These are phyloP conservation scores for Orchestia grillus DNA, from an alignment of 1,140 invertebrate species.

Conservation along the genomic window DNA sequence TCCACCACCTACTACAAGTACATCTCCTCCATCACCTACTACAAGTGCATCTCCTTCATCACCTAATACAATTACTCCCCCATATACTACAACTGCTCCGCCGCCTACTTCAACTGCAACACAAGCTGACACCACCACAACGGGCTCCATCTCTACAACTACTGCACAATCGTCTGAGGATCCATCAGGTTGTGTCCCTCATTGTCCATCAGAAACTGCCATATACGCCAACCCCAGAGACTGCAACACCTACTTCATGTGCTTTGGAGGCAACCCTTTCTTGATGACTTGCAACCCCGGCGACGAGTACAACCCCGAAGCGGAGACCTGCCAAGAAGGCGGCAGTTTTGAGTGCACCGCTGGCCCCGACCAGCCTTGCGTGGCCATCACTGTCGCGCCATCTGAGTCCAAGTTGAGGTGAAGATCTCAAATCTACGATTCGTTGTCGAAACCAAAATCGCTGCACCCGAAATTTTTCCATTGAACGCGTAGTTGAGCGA, in stretches of 20 bases:
- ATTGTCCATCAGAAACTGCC: conserved; percentile 21
- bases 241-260: conserved; percentile 54
- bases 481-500: not conserved
- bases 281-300: conserved; percentile 44
- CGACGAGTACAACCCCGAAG: not conserved
- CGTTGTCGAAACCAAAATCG: too few relatives aligned
- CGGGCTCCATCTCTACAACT: not conserved
- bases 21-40: too few relatives aligned
- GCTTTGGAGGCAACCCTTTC: conserved; percentile 3
- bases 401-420: not conserved
- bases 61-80: not conserved
- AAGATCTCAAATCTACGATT: not conserved
- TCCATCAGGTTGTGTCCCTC: not conserved
- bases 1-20: not conserved
- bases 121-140: not conserved
- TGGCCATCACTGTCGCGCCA: not conserved
- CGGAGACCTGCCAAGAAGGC: not conserved
- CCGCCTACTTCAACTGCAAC: not conserved
- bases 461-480: not conserved
- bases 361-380: conserved; percentile 1
- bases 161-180: not conserved
- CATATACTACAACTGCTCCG: not conserved
- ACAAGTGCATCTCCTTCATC: too few relatives aligned
- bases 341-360: conserved; percentile 1
- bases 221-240: conserved; percentile 57